phyloP scores from a whole-genome alignment of 2,888 invertebrate species.

The Hemistola chrysoprasaria region DNA sequence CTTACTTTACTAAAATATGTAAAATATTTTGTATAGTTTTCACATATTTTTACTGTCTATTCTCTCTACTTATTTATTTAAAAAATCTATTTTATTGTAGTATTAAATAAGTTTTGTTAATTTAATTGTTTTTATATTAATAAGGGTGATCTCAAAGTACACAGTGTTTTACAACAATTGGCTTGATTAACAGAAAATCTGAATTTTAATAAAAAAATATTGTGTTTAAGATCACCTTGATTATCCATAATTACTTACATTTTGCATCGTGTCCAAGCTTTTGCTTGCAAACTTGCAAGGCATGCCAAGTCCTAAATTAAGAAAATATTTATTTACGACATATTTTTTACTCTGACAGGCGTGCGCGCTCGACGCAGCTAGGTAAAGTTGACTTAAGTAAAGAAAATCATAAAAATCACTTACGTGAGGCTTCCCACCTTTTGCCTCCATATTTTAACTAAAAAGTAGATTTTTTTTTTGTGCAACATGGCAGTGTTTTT shows the following conservation, averaged over 20 bases:
- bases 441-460: conserved; percentile 1
- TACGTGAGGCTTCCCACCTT: conserved; percentile 32
- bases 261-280: conserved; percentile 28
- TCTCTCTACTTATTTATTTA: too few relatives aligned
- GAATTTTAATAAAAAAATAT: too few relatives aligned
- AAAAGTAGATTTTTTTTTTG: conserved; percentile 26
- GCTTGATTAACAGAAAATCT: too few relatives aligned
- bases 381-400: conserved; percentile 53
- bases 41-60: too few relatives aligned
- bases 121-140: conserved; percentile 16
- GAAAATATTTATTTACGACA: conserved; percentile 25
- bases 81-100: background rate
- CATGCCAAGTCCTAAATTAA: conserved; percentile 43
- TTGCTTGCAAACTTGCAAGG: conserved; percentile 38
- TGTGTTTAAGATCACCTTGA: too few relatives aligned
- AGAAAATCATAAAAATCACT: conserved; percentile 34
- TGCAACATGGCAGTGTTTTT: conserved; percentile 21
- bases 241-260: conserved; percentile 25
- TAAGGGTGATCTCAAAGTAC: too few relatives aligned
- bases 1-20: too few relatives aligned
- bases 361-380: conserved; percentile 55
- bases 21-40: too few relatives aligned
- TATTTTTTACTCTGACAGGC: conserved; percentile 48
- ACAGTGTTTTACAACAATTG: too few relatives aligned
- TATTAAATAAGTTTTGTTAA: conserved; percentile 15